phyloP scores from a whole-genome alignment of 2,888 invertebrate genomes.

The Cataglyphis albicans region DNA sequence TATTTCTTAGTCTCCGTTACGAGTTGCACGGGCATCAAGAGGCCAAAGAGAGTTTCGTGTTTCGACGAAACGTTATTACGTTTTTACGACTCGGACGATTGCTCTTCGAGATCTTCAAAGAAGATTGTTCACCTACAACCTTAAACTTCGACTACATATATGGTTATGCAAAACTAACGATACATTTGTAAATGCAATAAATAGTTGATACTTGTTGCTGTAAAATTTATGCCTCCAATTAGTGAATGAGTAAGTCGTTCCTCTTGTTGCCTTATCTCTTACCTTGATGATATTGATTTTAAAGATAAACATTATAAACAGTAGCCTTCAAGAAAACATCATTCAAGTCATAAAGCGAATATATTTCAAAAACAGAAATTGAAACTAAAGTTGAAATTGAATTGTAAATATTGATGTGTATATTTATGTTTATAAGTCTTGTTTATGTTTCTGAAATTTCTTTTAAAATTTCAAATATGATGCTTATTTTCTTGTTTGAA shows the following conservation, averaged over 20 bases:
- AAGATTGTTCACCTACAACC: constrained; percentile 26
- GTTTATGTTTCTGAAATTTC: neutral
- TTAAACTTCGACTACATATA: constrained; percentile 2
- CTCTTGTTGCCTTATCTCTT: neutral
- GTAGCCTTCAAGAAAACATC: neutral
- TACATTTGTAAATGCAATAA: constrained; percentile 19
- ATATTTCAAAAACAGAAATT: neutral
- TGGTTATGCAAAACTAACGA: neutral
- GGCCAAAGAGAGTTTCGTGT: constrained; percentile 18
- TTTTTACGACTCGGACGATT: constrained; percentile 34
- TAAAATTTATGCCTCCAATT: constrained; percentile 18
- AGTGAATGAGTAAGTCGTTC: neutral
- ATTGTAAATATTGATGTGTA: neutral
- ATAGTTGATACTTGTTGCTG: constrained; percentile 2
- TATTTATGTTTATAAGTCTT: neutral
- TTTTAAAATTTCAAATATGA: neutral
- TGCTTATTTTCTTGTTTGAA: neutral
- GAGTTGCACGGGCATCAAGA: neutral
- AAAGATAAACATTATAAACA: neutral
- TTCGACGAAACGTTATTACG: constrained; percentile 41
- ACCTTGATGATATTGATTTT: neutral
- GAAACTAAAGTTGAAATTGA: neutral
- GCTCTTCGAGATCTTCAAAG: constrained; percentile 9
- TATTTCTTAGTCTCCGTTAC: constrained; percentile 13
- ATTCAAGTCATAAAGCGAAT: neutral